A percentile compares a stretch with the other conserved stretches of the same genome.
phyloP scores from a whole-genome alignment of 2,113 vertebrate species.

The Macroglossus sobrinus region DNA sequence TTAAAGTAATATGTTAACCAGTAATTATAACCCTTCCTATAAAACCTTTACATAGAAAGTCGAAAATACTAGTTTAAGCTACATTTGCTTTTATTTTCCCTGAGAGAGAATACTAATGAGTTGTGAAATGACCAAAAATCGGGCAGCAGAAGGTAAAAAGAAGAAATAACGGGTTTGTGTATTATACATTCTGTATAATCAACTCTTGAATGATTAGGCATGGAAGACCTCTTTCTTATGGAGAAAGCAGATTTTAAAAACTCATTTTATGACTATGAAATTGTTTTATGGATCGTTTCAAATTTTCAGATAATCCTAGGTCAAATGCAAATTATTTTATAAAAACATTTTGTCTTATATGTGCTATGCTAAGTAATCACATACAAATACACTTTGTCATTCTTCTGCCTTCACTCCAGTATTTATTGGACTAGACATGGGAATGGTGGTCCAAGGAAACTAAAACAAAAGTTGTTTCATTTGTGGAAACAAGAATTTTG shows the following conservation, averaged over 20 bases:
- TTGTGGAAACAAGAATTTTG: background rate
- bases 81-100: slow-evolving; percentile 60
- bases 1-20: slow-evolving; percentile 15
- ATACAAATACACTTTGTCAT: background rate
- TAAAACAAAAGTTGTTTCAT: background rate
- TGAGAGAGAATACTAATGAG: slow-evolving; percentile 33
- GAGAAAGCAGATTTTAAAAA: slow-evolving; percentile 15
- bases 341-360: background rate
- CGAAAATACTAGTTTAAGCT: slow-evolving; percentile 40
- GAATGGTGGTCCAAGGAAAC: background rate
- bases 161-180: background rate
- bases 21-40: slow-evolving; percentile 26
- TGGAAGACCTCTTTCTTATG: slow-evolving; percentile 42
- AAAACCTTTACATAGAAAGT: slow-evolving; percentile 37
- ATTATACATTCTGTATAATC: slow-evolving; percentile 49
- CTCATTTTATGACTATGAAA: slow-evolving; percentile 12
- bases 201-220: slow-evolving; percentile 45
- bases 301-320: slow-evolving; percentile 2
- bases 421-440: background rate
- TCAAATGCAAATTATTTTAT: background rate
- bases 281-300: slow-evolving; percentile 7
- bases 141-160: slow-evolving; percentile 36
- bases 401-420: background rate
- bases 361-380: background rate
- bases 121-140: slow-evolving; percentile 65